These are phyloP conservation scores for Myopa tessellatipennis DNA, from an alignment of 2,888 invertebrate species.

Conservation along the genomic window DNA sequence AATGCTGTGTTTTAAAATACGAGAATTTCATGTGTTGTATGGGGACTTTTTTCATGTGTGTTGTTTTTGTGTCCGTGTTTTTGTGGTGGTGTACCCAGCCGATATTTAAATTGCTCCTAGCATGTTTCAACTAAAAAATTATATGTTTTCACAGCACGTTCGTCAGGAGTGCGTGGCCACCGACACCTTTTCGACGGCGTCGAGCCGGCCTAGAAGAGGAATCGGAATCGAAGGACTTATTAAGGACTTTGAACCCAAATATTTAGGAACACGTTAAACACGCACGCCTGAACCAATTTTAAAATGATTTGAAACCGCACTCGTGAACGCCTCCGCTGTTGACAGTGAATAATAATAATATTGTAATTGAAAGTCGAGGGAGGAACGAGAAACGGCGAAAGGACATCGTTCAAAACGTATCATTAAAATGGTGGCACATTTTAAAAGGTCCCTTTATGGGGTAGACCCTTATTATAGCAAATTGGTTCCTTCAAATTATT, in stretches of 20 bases:
- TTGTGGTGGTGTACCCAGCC: neutral
- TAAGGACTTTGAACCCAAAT: neutral
- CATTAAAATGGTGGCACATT: too few species aligned
- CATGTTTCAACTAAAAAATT: conserved; percentile 10
- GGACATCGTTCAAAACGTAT: too few species aligned
- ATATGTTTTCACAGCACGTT: neutral
- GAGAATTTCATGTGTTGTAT: neutral
- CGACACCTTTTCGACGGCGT: neutral
- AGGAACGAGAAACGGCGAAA: too few species aligned
- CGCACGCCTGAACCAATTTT: conserved; percentile 4
- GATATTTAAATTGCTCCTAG: neutral
- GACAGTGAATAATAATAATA: neutral
- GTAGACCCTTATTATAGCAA: too few species aligned
- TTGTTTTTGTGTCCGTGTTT: neutral
- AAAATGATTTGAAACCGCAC: neutral
- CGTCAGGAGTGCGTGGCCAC: conserved; percentile 1
- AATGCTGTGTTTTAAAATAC: conserved; percentile 10
- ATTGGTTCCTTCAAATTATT: too few species aligned
- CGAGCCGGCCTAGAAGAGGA: neutral
- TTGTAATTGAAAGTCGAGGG: neutral
- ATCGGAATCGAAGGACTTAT: neutral
- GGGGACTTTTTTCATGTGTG: neutral
- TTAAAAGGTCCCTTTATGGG: too few species aligned
- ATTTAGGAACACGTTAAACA: neutral
- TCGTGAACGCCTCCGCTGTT: neutral